Percentiles rank a stretch among this genome's conserved stretches.
These are phyloP conservation scores for Cheilosia grossa DNA, from an alignment of 2,888 invertebrate genomes.

Conservation along the genomic window DNA sequence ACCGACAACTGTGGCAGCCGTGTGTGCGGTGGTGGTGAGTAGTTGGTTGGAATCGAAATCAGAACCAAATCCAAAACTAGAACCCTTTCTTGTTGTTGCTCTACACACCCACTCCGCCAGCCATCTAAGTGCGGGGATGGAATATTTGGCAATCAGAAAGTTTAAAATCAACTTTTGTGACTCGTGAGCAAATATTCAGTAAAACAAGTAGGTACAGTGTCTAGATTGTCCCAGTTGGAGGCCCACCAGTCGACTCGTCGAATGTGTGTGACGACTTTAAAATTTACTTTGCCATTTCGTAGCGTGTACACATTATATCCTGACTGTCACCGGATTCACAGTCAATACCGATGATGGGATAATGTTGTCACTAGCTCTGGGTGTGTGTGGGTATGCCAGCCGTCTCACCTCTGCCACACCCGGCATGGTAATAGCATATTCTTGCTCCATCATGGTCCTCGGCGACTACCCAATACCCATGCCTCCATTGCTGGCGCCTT, in stretches of 20 bases:
- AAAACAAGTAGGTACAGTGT: constrained; percentile 58
- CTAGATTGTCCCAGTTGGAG: constrained; percentile 42
- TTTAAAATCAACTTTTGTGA: constrained; percentile 63
- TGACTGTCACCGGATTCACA: constrained; percentile 42
- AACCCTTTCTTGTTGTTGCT: constrained; percentile 5
- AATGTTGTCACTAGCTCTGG: constrained; percentile 41
- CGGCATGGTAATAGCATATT: constrained; percentile 52
- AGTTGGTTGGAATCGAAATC: constrained; percentile 18
- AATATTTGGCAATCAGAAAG: constrained; percentile 66
- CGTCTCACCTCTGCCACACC: constrained; percentile 38
- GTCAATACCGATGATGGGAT: constrained; percentile 54
- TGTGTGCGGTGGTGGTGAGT: constrained; percentile 10
- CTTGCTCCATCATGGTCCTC: constrained; percentile 26
- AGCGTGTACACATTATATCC: constrained; percentile 27
- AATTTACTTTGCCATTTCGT: constrained; percentile 57
- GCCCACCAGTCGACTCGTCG: constrained; percentile 23
- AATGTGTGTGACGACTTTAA: constrained; percentile 40
- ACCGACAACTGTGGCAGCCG: constrained; percentile 4
- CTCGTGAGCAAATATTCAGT: constrained; percentile 52
- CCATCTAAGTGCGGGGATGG: not conserved
- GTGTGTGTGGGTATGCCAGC: constrained; percentile 11
- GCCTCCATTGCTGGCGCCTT: not conserved
- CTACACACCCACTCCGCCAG: not conserved
- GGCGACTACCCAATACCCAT: not conserved
- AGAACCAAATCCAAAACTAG: constrained; percentile 26